Evolutionary conservation across 2,888 invertebrate species (phyloP), one percentile per base, ranked within the genome.

Genomic region (Julus scandinavius): DNA sequence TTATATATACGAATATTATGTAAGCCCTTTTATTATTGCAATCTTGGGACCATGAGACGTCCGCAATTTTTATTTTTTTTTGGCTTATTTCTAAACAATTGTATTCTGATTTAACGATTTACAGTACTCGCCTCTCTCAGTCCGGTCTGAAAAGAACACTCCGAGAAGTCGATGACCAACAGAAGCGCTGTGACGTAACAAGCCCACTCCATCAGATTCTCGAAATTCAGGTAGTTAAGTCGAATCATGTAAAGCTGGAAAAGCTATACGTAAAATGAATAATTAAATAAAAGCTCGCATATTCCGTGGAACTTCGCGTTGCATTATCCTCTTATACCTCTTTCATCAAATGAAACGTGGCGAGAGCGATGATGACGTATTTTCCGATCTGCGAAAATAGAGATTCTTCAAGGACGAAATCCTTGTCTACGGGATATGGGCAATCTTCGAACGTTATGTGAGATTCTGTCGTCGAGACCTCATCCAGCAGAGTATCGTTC

Each of bases 181-280:
- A 93, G 90, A 29, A 93, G 90, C 7, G 93, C 92, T 2, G 92
- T 91, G 3, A 93, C 90, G 89, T 93, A 93, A 85, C 93, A 93
- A n/a, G 91, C 90, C 93, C 93, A 93, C 90, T 93, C 93, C 83
- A 93, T 91, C 85, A 92, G 89, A 90, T 93, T 93, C 90, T 93
- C 93, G 91, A 92, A 91, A 45, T 92, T 92, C n/a, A 93, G 89
- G 90, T 93, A 93, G 85, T 92, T 90, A 88, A 92, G 90, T 87
- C 92, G 92, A 15, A 93, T 91, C 90, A 92, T 92, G 89, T 91
- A 91, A 9, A 93, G 90, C 90, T 93, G 93, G 87, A 92, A 91
- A 49, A 92, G 87, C 93, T 93, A 91, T 72, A 91, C 29, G 29
- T 90, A 87, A 50, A 92, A 87, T 92, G 93, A 91, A 83, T 91